Conservation (phyloP, 1,140 invertebrate genomes). For the Agrypnia vestita region DNA sequence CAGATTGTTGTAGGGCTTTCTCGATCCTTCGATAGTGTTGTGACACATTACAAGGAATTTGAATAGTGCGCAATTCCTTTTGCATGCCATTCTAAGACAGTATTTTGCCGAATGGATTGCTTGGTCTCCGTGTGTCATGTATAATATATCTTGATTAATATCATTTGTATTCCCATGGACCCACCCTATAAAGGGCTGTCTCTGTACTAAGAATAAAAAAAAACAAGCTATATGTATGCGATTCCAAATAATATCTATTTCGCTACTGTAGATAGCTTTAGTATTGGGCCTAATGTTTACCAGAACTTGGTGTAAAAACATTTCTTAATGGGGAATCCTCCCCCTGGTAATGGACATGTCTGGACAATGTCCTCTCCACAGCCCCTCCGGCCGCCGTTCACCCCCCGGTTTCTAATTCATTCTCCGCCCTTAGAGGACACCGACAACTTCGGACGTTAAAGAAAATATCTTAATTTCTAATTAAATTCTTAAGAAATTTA, state of each 20-base stretch:
- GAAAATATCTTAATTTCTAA: neutral
- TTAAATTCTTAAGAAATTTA: no score
- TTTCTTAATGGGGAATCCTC: slow-evolving; percentile 51
- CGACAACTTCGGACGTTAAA: neutral
- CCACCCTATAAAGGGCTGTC: no score
- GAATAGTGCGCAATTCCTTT: no score
- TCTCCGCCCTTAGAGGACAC: neutral
- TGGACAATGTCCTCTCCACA: slow-evolving; percentile 55
- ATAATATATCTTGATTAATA: no score
- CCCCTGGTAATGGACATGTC: slow-evolving; percentile 57
- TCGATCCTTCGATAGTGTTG: no score
- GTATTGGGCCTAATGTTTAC: slow-evolving; percentile 48
- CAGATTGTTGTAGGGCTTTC: no score
- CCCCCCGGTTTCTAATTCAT: slow-evolving; percentile 19
- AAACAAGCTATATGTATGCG: neutral
- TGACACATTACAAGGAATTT: no score
- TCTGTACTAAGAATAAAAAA: no score
- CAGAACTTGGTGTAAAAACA: slow-evolving; percentile 53
- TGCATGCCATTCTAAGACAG: no score
- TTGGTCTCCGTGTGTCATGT: no score
- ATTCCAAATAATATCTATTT: slow-evolving; percentile 7
- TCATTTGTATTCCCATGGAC: no score
- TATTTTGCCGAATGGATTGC: no score
- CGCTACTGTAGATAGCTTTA: neutral
- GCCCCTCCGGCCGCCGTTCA: neutral